Evolutionary conservation across 2,797 vertebrate species (phyloP).

Genomic region (Muscicapa comitata): DNA sequence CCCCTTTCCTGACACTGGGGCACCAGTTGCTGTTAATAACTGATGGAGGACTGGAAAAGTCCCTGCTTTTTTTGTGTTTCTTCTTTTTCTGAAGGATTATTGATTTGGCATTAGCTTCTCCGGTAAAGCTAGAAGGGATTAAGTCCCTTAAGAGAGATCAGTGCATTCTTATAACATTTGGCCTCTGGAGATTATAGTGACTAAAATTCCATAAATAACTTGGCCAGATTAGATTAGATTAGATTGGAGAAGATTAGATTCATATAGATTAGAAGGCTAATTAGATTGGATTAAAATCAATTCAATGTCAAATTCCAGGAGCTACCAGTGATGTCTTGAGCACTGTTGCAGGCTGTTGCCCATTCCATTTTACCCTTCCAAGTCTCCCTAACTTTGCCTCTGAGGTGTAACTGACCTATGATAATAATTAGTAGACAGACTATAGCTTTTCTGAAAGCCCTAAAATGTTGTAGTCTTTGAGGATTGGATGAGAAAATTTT

Average conservation of each 20-base stretch:
- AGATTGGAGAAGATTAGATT: slow-evolving; percentile 9
- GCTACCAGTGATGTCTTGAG: not conserved
- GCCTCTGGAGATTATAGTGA: not conserved
- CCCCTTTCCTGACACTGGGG: not conserved
- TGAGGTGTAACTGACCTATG: not conserved
- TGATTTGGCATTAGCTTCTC: not conserved
- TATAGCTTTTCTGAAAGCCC: not conserved
- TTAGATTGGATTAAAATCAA: slow-evolving; percentile 6
- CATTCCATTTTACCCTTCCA: not conserved
- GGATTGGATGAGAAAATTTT: rapidly evolving
- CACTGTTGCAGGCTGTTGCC: not conserved
- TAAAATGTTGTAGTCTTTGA: not conserved
- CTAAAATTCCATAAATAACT: slow-evolving; percentile 9
- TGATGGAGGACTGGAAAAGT: not conserved
- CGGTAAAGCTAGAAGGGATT: not conserved
- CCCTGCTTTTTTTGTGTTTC: not conserved
- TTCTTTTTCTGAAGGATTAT: not conserved
- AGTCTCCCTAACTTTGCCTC: not conserved
- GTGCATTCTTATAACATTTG: not conserved
- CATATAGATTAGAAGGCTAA: not conserved
- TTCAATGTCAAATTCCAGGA: not conserved
- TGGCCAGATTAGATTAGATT: slow-evolving; percentile 17
- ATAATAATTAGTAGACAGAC: not conserved
- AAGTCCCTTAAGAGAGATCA: not conserved
- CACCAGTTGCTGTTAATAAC: not conserved